phyloP scores from a whole-genome alignment of 2,888 invertebrate species.

The Athalia cordata region DNA sequence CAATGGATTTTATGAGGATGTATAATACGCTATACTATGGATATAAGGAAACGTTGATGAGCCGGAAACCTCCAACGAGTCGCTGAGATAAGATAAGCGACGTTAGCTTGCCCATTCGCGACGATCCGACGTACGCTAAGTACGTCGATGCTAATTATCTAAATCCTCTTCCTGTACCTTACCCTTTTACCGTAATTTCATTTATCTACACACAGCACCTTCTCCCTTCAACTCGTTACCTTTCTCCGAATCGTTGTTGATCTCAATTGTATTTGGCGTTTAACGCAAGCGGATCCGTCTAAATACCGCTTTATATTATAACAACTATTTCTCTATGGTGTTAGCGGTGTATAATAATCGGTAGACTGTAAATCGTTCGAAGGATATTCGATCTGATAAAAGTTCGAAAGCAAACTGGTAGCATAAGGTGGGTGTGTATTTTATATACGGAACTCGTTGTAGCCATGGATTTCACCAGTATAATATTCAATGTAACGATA shows the following conservation, averaged over 20 bases:
- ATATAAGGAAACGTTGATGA: slow-evolving; percentile 26
- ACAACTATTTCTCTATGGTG: neutral
- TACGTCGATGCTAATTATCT: slow-evolving; percentile 36
- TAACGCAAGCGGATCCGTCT: slow-evolving; percentile 12
- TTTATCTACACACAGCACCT: slow-evolving; percentile 23
- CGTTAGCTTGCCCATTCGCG: slow-evolving; percentile 30
- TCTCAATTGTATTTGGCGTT: slow-evolving; percentile 34
- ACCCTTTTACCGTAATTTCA: slow-evolving; percentile 47
- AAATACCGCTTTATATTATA: slow-evolving; percentile 1
- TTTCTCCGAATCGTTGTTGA: slow-evolving; percentile 11
- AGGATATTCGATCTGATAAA: slow-evolving; percentile 40
- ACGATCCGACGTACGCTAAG: slow-evolving; percentile 26
- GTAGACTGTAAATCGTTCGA: slow-evolving; percentile 37
- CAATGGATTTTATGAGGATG: slow-evolving; percentile 24
- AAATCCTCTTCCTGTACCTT: slow-evolving; percentile 42
- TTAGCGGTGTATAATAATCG: neutral
- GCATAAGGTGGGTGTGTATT: neutral
- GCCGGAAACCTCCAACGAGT: slow-evolving; percentile 23
- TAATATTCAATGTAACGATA: neutral
- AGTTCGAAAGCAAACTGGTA: slow-evolving; percentile 22
- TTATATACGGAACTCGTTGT: neutral
- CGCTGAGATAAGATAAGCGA: slow-evolving; percentile 35
- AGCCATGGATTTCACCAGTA: neutral
- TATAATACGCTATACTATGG: neutral
- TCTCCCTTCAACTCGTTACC: neutral